Evolutionary conservation across 2,888 invertebrate genomes (phyloP).

Genomic region (Plagodis dolabraria): DNA sequence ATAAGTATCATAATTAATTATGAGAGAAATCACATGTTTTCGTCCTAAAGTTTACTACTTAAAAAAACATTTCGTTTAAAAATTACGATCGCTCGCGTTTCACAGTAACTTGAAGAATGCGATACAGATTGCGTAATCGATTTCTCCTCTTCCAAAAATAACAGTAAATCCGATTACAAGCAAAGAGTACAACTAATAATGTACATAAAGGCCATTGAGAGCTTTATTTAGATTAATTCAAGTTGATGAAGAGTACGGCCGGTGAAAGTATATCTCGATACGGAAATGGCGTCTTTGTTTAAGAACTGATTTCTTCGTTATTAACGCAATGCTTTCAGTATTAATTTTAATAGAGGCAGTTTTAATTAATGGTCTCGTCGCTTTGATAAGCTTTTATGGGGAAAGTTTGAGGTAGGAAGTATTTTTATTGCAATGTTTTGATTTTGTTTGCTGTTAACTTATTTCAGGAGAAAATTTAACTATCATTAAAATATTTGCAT

Average conservation of each 20-base stretch:
- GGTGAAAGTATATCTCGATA: conserved; percentile 55
- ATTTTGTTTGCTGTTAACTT: background rate
- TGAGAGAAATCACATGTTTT: too few relatives aligned
- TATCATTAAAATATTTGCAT: background rate
- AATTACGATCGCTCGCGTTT: conserved; percentile 7
- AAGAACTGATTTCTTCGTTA: conserved; percentile 28
- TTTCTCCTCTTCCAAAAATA: conserved; percentile 35
- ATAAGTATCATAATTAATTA: too few relatives aligned
- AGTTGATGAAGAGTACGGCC: conserved; percentile 69
- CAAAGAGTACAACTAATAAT: conserved; percentile 34
- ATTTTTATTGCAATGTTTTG: background rate
- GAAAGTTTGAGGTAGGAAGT: conserved; percentile 17
- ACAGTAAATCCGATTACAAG: conserved; percentile 36
- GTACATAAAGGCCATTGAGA: conserved; percentile 38
- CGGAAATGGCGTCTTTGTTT: conserved; percentile 55
- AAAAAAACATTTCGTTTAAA: background rate
- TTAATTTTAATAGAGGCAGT: conserved; percentile 26
- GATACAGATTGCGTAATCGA: conserved; percentile 30
- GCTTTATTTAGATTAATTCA: conserved; percentile 69
- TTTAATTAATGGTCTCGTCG: conserved; percentile 23
- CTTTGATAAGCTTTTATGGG: conserved; percentile 15
- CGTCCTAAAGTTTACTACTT: background rate
- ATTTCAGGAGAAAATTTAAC: background rate
- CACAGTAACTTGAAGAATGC: conserved; percentile 21
- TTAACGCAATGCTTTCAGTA: conserved; percentile 35